A percentile compares a stretch with the other conserved stretches of the same genome.
phyloP scores from a whole-genome alignment of 2,888 invertebrate genomes.

The Phorcus lineatus region DNA sequence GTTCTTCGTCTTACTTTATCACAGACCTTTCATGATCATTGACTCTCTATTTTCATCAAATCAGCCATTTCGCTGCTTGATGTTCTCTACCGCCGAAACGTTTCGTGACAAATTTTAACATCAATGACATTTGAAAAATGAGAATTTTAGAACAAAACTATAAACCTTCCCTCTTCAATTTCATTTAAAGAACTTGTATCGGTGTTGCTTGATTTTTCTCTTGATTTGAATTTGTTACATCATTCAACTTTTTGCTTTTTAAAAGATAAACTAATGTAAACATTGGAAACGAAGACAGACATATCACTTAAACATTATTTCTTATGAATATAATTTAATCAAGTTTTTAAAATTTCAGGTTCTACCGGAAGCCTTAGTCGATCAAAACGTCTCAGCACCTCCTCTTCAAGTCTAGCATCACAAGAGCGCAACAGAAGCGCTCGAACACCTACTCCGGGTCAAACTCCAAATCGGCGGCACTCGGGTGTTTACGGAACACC shows the following conservation, averaged over 20 bases:
- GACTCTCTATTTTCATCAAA: too few relatives aligned
- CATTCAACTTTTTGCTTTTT: background rate
- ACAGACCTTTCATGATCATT: background rate
- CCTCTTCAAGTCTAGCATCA: slow-evolving; percentile 60
- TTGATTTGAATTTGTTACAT: background rate
- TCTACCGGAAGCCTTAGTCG: slow-evolving; percentile 65
- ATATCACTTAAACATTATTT: background rate
- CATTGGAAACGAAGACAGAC: background rate
- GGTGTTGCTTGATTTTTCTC: too few relatives aligned
- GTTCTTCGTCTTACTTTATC: background rate
- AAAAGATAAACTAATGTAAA: background rate
- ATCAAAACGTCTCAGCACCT: slow-evolving; percentile 63
- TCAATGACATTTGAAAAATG: too few relatives aligned
- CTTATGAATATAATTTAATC: background rate
- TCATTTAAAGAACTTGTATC: too few relatives aligned
- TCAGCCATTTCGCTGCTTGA: background rate
- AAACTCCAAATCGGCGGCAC: slow-evolving; percentile 42
- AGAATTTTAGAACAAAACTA: too few relatives aligned
- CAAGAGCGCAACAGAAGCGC: slow-evolving; percentile 31
- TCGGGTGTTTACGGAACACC: slow-evolving; percentile 51
- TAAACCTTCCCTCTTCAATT: too few relatives aligned
- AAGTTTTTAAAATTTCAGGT: slow-evolving; percentile 40
- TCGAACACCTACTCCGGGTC: slow-evolving; percentile 38
- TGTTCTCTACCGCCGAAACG: background rate
- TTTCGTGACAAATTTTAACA: too few relatives aligned